Evolutionary conservation across 2,888 invertebrate genomes (phyloP).

Genomic region (Leistus spinibarbis): DNA sequence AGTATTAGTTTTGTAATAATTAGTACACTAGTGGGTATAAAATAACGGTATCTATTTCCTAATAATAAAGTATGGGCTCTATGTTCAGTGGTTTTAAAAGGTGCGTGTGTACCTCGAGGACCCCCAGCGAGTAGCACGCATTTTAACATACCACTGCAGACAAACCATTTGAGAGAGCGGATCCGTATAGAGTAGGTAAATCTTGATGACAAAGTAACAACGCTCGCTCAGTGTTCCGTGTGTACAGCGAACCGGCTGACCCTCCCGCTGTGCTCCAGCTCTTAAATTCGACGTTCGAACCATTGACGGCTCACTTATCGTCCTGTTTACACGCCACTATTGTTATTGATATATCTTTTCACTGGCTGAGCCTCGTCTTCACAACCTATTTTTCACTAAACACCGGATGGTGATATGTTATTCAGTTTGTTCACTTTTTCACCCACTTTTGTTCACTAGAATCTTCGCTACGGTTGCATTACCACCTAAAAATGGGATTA

Average conservation of each 20-base stretch:
- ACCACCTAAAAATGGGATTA: too few relatives aligned
- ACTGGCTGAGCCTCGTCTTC: neutral
- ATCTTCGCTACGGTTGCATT: too few relatives aligned
- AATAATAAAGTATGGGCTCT: neutral
- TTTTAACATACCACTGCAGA: conserved; percentile 24
- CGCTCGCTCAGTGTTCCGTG: neutral
- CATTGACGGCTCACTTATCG: conserved; percentile 23
- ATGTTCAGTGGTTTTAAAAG: neutral
- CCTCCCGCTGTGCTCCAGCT: conserved; percentile 1
- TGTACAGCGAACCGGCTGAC: neutral
- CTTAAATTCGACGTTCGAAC: conserved; percentile 9
- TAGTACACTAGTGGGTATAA: neutral
- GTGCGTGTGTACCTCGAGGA: neutral
- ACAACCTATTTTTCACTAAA: neutral
- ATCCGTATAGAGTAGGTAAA: neutral
- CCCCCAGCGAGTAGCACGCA: conserved; percentile 25
- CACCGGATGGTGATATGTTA: neutral
- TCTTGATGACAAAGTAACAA: conserved; percentile 7
- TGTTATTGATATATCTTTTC: conserved; percentile 4
- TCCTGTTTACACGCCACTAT: conserved; percentile 5
- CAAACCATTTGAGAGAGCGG: neutral
- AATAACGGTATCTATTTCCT: neutral
- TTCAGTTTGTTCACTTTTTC: too few relatives aligned
- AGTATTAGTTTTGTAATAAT: neutral
- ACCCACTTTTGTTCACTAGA: too few relatives aligned